Base-by-base conservation (phyloP, 2,888 invertebrate genomes). In the Troglohyphantes excavatus region DNA sequence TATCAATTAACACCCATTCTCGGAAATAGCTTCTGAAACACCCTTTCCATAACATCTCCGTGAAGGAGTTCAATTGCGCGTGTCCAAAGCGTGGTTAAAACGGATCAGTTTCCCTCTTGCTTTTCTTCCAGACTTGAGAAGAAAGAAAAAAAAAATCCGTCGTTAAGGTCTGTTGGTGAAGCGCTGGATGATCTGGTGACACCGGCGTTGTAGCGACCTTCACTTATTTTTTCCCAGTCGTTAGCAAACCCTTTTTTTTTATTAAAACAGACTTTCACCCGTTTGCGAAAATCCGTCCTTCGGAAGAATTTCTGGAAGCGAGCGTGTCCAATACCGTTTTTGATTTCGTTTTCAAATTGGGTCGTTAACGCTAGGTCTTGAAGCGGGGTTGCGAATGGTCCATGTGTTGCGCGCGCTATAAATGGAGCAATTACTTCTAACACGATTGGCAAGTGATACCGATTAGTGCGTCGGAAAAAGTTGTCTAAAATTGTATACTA, bases 91-190 rank as follows among this genome's bases (percentile, higher is more conserved):
- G n/a, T 21, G 68, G 68, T 68, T 26, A 68, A 68, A 39, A 53
- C 76, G 76, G 19, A 33, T 29, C 59, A 33, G 61, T 61, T 63
- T 63, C 61, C 61, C 33, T 33, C 61, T 33, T 61, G 17, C 97
- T 98, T 53, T 53, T 13, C 53, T 53, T 94, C 98, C 98, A 81
- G 99, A 99, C 5, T 76, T 81, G 26, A 76, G 79, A 67, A 27
- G 86, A 73, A n/a, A n/a, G n/a, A n/a, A n/a, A n/a, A n/a, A n/a
- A n/a, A n/a, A n/a, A n/a, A n/a, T n/a, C n/a, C n/a, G 13, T 53
- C 61, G 76, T 73, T 87, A 72, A 87, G 87, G 73, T 87, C 43
- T 75, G 68, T 46, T 75, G 75, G 53, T 68, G 73, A 70, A 82
- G 88, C 75, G 67, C 87, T 67, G 59, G 67, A 81, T 72, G 78